Evolutionary conservation across 2,888 invertebrate species (phyloP), one percentile per base, ranked within the genome.

Genomic region (Synanthedon vespiformis): DNA sequence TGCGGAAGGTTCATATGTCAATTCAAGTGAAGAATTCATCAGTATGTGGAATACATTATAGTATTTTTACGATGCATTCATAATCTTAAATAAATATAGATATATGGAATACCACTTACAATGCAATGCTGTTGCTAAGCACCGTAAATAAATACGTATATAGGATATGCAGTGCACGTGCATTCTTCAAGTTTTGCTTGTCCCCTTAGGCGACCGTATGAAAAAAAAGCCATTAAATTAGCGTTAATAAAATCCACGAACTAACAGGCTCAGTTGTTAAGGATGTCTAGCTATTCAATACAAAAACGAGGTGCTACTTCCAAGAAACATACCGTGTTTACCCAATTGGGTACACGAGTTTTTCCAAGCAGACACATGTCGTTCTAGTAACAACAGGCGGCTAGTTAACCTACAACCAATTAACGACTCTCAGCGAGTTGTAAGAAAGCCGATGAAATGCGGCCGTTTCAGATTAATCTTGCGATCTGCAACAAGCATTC

Each of bases 1-100:
- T 34, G 52, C 18, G 52, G 52, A 52, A 52, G 48, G 44, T 44
- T 44, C 44, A 44, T 6, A 44, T n/a, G 44, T 13, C 44, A 14
- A 44, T 10, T 34, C 34, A 13, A 12, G 12, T 12, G 44, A 44
- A n/a, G 44, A 44, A 44, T 13, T 44, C 34, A 44, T 8, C n/a
- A n/a, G 13, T 44, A 44, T 44, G 44, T 44, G 2, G 13, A 22
- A 44, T 14, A 13, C 0, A 4, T 14, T 44, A 13, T 44, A n/a
- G 6, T 44, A n/a, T 44, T 44, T 44, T 44, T 44, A 44, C n/a
- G 14, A 44, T 44, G 44, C 44, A 5, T 14, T n/a, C 34, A 10
- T 34, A 34, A 34, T 34, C 10, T 1, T 34, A 34, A n/a, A 34
- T 34, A 34, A 10, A 34, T 34, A 22, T 22, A 22, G 4, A 4